These are phyloP conservation scores for Amitus sp. DNA, from an alignment of 2,888 invertebrate species.

Conservation along the genomic window DNA sequence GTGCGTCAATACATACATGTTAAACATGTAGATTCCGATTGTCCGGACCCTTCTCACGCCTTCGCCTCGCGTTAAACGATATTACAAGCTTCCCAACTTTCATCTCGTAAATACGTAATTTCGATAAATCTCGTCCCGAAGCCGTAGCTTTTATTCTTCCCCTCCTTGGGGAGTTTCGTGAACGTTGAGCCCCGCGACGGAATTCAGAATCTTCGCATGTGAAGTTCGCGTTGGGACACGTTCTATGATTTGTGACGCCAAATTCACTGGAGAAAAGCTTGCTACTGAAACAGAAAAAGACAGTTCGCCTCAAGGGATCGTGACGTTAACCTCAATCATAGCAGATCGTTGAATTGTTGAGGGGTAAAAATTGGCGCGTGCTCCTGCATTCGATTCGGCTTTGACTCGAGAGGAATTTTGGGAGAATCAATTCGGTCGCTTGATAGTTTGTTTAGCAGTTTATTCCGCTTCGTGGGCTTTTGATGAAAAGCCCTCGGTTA, in stretches of 20 bases:
- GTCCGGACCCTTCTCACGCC: constrained; percentile 19
- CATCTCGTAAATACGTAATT: constrained; percentile 57
- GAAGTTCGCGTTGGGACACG: constrained; percentile 34
- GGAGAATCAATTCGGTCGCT: too few species aligned
- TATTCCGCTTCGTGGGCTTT: too few species aligned
- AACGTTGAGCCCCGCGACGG: constrained; percentile 25
- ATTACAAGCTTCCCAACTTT: constrained; percentile 50
- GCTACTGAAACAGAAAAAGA: constrained; percentile 27
- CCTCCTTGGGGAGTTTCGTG: constrained; percentile 29
- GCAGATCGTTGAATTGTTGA: not conserved
- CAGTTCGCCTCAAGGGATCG: constrained; percentile 30
- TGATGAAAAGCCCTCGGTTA: not conserved
- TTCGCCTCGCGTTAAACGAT: constrained; percentile 52
- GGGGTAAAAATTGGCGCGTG: not conserved
- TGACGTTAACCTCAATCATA: constrained; percentile 25
- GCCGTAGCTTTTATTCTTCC: constrained; percentile 23
- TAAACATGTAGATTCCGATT: constrained; percentile 5
- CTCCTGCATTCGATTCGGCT: too few species aligned
- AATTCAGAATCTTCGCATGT: constrained; percentile 32
- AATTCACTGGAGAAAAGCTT: constrained; percentile 16
- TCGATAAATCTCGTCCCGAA: constrained; percentile 47
- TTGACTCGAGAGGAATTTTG: too few species aligned
- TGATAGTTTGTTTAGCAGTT: too few species aligned
- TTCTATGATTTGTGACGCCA: constrained; percentile 31
- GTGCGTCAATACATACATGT: not conserved